Base-by-base conservation (phyloP, 2,888 invertebrate species). In the Embidobia sp. region DNA sequence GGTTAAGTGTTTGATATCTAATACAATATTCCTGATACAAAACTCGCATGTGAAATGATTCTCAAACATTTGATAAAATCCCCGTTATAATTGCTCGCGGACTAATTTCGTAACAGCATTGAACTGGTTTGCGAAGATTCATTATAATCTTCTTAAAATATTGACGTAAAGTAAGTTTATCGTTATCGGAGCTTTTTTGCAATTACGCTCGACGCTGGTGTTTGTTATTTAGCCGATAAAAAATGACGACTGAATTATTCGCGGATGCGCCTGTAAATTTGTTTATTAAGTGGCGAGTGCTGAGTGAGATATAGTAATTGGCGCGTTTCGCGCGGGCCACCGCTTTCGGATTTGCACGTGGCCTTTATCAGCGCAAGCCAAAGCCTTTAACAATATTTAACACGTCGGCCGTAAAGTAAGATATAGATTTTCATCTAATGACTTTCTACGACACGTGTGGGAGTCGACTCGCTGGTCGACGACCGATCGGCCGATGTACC, bases 391-490 rank as follows among this genome's bases (percentile, higher is more conserved):
- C 83, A 85, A 85, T 86, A 87, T 87, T 85, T 85, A 86, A 84
- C 82, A 82, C 85, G 84, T 61, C 80, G 83, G 83, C 83, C 84
- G 84, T 88, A 87, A 88, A 88, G 87, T 88, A 88, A 88, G 87
- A 88, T 89, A 88, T 86, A 89, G 89, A 88, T 89, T 89, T 88
- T 86, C 88, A 88, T 88, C 89, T 88, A 87, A 86, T 86, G 85
- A 88, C 88, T 88, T 88, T 89, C 88, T 88, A 87, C 84, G 81
- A 75, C 79, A 83, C 86, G 86, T 85, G 87, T 88, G 87, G 87
- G 87, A 86, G 87, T 81, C 31, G 37, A 44, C 35, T 33, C 85
- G 85, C 86, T n/a, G n/a, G n/a, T n/a, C n/a, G n/a, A n/a, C n/a
- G n/a, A n/a, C 22, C 3, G 3, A 22, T 4, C 85, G 85, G 80